These are phyloP conservation scores for Conistra vaccinii DNA, from an alignment of 2,888 invertebrate genomes.

Conservation along the genomic window DNA sequence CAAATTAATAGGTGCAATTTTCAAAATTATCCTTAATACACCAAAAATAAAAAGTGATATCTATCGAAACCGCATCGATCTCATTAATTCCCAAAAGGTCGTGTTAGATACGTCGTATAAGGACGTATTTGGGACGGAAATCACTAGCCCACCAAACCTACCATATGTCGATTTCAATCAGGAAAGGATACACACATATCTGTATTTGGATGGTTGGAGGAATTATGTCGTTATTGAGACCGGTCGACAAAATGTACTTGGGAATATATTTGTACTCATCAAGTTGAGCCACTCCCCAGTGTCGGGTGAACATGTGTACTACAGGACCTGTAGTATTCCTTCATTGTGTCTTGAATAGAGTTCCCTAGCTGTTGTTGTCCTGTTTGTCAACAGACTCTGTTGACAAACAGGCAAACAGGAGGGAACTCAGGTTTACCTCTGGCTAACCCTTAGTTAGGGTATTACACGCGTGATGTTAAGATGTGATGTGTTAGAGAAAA, in stretches of 20 bases:
- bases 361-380: too few species aligned
- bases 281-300: background rate
- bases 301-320: too few species aligned
- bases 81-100: conserved; percentile 77
- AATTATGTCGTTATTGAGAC: conserved; percentile 3
- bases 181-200: conserved; percentile 37
- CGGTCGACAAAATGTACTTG: background rate
- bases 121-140: conserved; percentile 79
- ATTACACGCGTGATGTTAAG: background rate
- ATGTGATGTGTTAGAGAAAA: background rate
- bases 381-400: too few species aligned
- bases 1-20: conserved; percentile 60
- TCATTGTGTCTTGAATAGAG: too few species aligned
- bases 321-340: too few species aligned
- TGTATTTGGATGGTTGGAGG: conserved; percentile 11
- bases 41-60: conserved; percentile 69
- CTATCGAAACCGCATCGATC: conserved; percentile 75
- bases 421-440: too few species aligned
- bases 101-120: conserved; percentile 84
- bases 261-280: too few species aligned
- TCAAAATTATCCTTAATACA: conserved; percentile 57
- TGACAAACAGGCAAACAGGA: too few species aligned
- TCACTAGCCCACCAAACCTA: conserved; percentile 71
- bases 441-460: background rate
- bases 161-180: conserved; percentile 85